Evolutionary conservation across 2,797 vertebrate genomes (phyloP), one percentile per base, ranked within the genome.

Genomic region (Acanthornis magna): DNA sequence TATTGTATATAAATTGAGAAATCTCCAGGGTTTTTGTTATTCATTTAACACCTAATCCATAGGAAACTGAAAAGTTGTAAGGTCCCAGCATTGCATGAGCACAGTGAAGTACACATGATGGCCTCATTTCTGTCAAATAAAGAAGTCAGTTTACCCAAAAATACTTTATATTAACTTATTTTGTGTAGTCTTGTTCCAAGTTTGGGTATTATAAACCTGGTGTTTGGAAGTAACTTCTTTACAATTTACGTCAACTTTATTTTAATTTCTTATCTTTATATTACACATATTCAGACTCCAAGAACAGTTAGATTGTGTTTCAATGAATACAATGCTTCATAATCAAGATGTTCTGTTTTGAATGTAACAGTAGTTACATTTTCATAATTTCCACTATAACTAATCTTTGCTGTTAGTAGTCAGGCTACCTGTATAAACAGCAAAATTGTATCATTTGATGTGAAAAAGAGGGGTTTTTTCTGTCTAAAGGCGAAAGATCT

Each of bases 351-450:
- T 83, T 89, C 29, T 70, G 13, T 54, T 87, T 85, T 6, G 27
- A 95, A 89, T 67, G 76, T 55, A 89, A 54, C 21, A 80, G 77
- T 85, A 96, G 50, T 76, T 81, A 73, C 7, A 47, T 95, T 95
- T 94, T 93, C 61, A 88, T 88, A 21, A 48, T 94, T 96, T 96
- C 86, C 55, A 73, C 87, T 94, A 61, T 67, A 87, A 97, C 20
- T 87, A 93, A 93, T 62, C 42, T 95, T 79, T 78, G 51, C 55
- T 57, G n/a, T 97, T 88, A 91, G 19, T 88, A 95, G 72, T 95
- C 86, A 95, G 94, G 68, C 67, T 91, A 92, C 72, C 34, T 91
- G 62, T 96, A 95, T 92, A 95, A 96, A 93, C 32, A 95, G 32
- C 26, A 97, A 96, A 94, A 94, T 91, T 95, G 42, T 93, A 87